These are phyloP conservation scores for Lithophane socia DNA, from an alignment of 2,888 invertebrate species.

Conservation along the genomic window DNA sequence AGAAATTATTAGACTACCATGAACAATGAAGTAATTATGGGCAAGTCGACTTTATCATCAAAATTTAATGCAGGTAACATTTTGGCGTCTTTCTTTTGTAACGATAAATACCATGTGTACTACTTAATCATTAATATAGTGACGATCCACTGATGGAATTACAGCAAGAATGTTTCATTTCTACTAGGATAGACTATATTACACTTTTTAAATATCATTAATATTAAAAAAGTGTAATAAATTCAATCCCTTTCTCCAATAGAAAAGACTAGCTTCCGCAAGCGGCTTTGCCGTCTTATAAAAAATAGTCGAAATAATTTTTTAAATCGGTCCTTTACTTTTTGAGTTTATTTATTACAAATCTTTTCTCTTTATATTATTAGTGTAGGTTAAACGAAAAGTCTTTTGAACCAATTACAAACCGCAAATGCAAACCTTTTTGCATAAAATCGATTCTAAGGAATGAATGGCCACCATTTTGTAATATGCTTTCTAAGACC, in stretches of 20 bases:
- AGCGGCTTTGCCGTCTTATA: no score
- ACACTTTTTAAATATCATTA: no score
- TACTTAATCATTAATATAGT: not conserved
- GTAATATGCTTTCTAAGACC: constrained; percentile 45
- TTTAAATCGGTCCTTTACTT: no score
- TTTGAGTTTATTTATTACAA: no score
- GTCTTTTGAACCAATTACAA: not conserved
- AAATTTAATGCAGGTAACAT: not conserved
- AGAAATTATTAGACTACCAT: not conserved
- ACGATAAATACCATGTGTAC: not conserved
- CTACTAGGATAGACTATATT: not conserved
- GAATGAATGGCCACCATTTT: not conserved
- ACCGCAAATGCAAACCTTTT: not conserved
- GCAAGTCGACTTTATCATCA: not conserved
- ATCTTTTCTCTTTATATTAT: no score
- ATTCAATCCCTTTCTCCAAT: not conserved
- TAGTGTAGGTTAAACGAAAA: not conserved
- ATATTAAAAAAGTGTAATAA: no score
- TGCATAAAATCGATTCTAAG: not conserved
- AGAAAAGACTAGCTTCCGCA: not conserved
- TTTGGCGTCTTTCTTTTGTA: not conserved
- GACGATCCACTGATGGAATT: not conserved
- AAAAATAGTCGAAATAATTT: no score
- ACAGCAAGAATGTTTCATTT: not conserved
- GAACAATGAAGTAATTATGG: constrained; percentile 10